phyloP scores from a whole-genome alignment of 2,797 vertebrate species.

The Schizopygopsis malacanthus region DNA sequence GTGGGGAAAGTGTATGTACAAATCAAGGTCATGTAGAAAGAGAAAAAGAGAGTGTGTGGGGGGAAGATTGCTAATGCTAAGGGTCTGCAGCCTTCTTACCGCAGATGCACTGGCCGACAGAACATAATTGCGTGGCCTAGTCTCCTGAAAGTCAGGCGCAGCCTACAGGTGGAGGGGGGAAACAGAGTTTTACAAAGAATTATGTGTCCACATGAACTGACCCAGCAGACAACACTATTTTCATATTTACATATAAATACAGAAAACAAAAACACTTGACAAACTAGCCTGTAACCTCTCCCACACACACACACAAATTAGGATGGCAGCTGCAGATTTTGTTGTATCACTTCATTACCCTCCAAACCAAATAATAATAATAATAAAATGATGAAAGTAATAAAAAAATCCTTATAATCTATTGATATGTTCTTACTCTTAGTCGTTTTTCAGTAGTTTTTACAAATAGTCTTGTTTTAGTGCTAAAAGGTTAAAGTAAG shows the following conservation, averaged over 20 bases:
- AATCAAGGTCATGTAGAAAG: conserved; percentile 1
- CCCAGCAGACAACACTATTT: conserved; percentile 42
- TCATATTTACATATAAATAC: conserved; percentile 12
- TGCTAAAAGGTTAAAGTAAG: not conserved
- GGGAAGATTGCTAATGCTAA: conserved; percentile 30
- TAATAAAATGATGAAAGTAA: not conserved
- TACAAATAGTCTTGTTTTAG: not conserved
- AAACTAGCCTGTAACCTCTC: conserved; percentile 39
- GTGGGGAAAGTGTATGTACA: not conserved
- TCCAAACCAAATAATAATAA: not conserved
- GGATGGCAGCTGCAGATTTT: not conserved
- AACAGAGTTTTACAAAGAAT: conserved; percentile 74
- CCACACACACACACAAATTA: conserved; percentile 1
- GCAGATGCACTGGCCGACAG: conserved; percentile 91
- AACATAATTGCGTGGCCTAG: conserved; percentile 92
- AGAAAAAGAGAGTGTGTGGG: not conserved
- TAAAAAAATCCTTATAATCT: not conserved
- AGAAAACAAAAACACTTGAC: conserved; percentile 36
- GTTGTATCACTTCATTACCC: not conserved
- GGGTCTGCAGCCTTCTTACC: conserved; percentile 79
- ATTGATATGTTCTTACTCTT: not conserved
- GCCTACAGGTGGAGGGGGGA: conserved; percentile 75
- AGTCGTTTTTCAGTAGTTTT: not conserved
- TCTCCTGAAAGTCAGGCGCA: conserved; percentile 93
- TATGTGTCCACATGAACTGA: conserved; percentile 57